Base-by-base conservation (phyloP, 2,113 vertebrate species). In the Galemys pyrenaicus region DNA sequence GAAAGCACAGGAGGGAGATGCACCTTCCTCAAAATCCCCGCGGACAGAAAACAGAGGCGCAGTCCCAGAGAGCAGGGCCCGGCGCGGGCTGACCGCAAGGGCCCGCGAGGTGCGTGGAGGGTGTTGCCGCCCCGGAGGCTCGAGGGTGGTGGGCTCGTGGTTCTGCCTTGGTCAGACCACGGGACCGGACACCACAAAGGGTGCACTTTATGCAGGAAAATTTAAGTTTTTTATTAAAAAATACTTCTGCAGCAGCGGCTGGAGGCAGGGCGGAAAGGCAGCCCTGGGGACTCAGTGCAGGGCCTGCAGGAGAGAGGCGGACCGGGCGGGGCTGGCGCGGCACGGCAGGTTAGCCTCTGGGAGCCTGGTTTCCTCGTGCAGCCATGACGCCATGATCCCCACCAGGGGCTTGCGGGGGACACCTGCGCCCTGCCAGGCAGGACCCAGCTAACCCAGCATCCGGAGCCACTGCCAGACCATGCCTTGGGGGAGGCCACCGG, bases 101-200 rank as follows among this genome's bases (percentile, higher is more conserved):
- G 49, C 16, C 9, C 0, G 2, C 12, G 13, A 5, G 30, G 41
- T 2, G 6, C 0, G 1, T 20, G 5, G 5, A 13, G 16, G 39
- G 65, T 1, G 6, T 44, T 44, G 9, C 2, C 15, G 11, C 16
- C 2, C 0, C 2, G 24, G 16, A 20, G 3, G n/a, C 2, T 0
- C 5, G 0, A 2, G 32, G 32, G 4, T 39, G 30, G 28, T 4
- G 3, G 41, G 22, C 13, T 0, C 17, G 6, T 0, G 44, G 70
- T 24, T 35, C 11, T 11, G 15, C 6, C 5, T 17, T n/a, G 39
- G 26, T 67, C 89, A 65, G 41, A 75, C 64, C 58, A 24, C 12
- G 20, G 71, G 64, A n/a, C 5, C 0, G 2, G 35, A 67, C 2
- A 13, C 12, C 32, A 10, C 49, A 7, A 7, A 56, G n/a, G 60